Conservation (phyloP, 2,888 invertebrate genomes). For the Timema cristinae region DNA sequence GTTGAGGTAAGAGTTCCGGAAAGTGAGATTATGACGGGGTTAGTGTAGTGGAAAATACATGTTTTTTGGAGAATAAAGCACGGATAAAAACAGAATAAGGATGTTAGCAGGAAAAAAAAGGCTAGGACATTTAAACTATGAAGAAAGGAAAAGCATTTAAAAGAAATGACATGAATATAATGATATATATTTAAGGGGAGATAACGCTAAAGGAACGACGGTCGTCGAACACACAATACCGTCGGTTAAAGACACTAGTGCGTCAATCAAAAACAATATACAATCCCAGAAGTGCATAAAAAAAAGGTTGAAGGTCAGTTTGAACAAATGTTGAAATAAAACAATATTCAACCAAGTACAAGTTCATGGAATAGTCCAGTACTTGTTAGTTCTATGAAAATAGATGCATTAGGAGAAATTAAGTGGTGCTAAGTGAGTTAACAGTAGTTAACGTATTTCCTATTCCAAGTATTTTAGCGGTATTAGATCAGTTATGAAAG, state of each 20-base stretch:
- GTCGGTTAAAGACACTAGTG: neutral
- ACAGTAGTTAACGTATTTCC: no score
- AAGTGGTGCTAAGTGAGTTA: no score
- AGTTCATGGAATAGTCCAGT: no score
- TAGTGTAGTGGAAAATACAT: neutral
- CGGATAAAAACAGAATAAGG: neutral
- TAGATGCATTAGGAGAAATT: no score
- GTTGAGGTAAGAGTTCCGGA: neutral
- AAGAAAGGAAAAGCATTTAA: neutral
- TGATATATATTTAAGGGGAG: neutral
- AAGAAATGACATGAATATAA: neutral
- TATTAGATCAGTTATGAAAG: no score
- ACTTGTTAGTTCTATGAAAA: no score
- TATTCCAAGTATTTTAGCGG: neutral
- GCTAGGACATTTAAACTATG: neutral
- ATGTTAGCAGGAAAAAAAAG: neutral
- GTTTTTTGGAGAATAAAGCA: neutral
- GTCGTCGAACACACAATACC: neutral
- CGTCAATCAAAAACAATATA: neutral
- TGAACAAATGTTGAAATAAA: no score
- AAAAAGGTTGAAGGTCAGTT: no score
- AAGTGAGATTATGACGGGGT: neutral
- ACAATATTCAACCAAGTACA: no score
- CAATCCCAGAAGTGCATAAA: conserved; percentile 1
- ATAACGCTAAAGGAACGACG: neutral